These are phyloP conservation scores for Neelides sp. DNA, from an alignment of 1,140 invertebrate species.

Conservation along the genomic window DNA sequence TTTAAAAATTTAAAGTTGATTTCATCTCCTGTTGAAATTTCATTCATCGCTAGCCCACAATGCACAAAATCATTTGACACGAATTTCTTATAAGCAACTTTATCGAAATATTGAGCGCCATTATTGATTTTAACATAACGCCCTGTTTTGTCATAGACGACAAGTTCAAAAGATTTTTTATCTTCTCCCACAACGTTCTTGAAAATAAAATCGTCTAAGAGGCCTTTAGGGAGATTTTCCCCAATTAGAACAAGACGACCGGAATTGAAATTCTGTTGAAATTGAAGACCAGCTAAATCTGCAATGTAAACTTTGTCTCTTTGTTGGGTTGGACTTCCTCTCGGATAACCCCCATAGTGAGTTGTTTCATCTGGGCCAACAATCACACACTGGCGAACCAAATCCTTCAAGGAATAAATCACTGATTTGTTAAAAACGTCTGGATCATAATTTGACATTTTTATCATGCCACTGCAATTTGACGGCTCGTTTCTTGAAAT, in stretches of 20 bases:
- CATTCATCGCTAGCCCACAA: constrained; percentile 6
- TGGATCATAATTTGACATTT: neutral
- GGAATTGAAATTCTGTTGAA: constrained; percentile 13
- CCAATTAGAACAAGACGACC: constrained; percentile 10
- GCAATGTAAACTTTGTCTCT: constrained; percentile 7
- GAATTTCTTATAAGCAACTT: constrained; percentile 13
- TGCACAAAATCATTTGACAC: constrained; percentile 11
- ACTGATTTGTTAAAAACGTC: constrained; percentile 1
- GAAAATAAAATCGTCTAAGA: constrained; percentile 18
- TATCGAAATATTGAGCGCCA: constrained; percentile 7
- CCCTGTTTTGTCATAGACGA: neutral
- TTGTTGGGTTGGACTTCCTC: neutral
- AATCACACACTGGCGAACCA: constrained; percentile 13
- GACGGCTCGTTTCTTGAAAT: constrained; percentile 10
- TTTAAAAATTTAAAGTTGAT: constrained; percentile 18
- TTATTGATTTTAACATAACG: neutral
- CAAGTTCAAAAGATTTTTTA: constrained; percentile 8
- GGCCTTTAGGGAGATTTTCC: constrained; percentile 1
- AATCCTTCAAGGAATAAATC: constrained; percentile 12
- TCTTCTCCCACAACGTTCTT: constrained; percentile 18
- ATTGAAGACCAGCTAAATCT: constrained; percentile 18
- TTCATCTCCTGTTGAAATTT: neutral
- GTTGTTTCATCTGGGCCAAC: constrained; percentile 7
- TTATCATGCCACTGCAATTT: constrained; percentile 13
- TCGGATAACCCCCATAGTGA: constrained; percentile 5